Evolutionary conservation across 2,888 invertebrate genomes (phyloP), one percentile per base, ranked within the genome.

Genomic region (Archips xylosteana): DNA sequence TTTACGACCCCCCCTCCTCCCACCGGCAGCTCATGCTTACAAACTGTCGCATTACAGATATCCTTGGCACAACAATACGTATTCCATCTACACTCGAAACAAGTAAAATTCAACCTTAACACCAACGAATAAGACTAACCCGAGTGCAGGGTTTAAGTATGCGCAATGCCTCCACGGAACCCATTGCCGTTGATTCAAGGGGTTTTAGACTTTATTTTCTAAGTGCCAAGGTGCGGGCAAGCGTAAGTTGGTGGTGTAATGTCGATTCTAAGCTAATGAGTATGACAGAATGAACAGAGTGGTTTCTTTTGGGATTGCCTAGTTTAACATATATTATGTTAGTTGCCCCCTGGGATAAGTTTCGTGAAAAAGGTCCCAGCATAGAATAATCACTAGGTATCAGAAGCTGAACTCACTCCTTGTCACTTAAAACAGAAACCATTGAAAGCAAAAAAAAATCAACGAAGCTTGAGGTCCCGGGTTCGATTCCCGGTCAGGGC

Each of bases 11-110:
- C 86, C 82, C 79, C 85, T 84, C 87, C 82, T 78, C 75, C 70
- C 74, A 71, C 76, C 60, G 75, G 64, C 75, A 90, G 90, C 92
- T 94, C 93, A 94, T 94, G 94, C 94, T 93, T 94, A 94, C 94
- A 92, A 94, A 94, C 92, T 92, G 92, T 92, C 94, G 91, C 91
- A 94, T 94, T 94, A 94, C 90, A 86, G 86, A 87, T 90, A 87
- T 90, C 89, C 88, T 87, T 86, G 82, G 86, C 88, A 86, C 85
- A 89, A 89, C 88, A 86, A 85, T 84, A 83, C 86, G 9, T 81
- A 78, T 10, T 15, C 13, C 42, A 15, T 23, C 59, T 47, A 60
- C 47, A 15, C 32, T 10, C n/a, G 9, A 15, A 57, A 66, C 70
- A 74, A 57, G 54, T 71, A 32, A 78, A 75, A 72, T 47, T 13